Percentiles rank a stretch among this genome's conserved stretches.
Evolutionary conservation across 2,113 vertebrate genomes (phyloP).

Genomic region (Empidonax alnorum): DNA sequence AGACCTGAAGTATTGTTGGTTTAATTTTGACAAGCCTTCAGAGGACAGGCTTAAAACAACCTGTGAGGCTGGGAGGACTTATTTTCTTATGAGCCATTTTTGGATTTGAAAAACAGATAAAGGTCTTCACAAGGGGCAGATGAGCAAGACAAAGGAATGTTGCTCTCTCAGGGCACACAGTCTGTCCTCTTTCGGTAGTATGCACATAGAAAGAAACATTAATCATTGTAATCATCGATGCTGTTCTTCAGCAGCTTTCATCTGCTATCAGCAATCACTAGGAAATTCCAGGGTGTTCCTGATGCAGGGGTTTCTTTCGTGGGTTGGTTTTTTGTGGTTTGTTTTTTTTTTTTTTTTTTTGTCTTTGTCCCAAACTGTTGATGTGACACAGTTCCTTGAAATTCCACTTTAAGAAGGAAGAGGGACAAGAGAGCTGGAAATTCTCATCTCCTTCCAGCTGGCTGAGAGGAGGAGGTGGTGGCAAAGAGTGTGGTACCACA

Average conservation of each 20-base stretch:
- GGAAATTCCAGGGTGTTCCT: slow-evolving; percentile 62
- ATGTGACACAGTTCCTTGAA: slow-evolving; percentile 45
- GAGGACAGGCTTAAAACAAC: slow-evolving; percentile 43
- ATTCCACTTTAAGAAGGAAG: slow-evolving; percentile 20
- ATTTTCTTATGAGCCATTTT: not conserved
- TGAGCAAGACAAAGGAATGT: slow-evolving; percentile 55
- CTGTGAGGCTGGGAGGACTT: slow-evolving; percentile 7
- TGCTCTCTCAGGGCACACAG: not conserved
- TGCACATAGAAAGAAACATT: slow-evolving; percentile 46
- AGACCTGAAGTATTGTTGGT: slow-evolving; percentile 29
- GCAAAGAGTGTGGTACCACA: not conserved
- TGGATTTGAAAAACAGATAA: slow-evolving; percentile 25
- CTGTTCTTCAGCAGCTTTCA: slow-evolving; percentile 27
- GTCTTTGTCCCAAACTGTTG: slow-evolving; percentile 26
- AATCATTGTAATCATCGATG: slow-evolving; percentile 5
- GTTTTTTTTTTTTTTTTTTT: not conserved
- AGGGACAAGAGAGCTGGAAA: not conserved
- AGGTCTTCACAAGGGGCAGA: slow-evolving; percentile 20
- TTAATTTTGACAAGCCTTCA: slow-evolving; percentile 52
- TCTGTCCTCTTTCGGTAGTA: not conserved
- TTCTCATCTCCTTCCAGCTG: not conserved
- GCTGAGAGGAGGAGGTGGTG: not conserved
- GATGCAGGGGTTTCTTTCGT: not conserved
- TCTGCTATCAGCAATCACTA: slow-evolving; percentile 51
- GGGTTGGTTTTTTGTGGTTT: not conserved